Percentiles rank a stretch among this genome's conserved stretches.
These are phyloP conservation scores for Piscicola geometra DNA, from an alignment of 2,888 invertebrate genomes.

Conservation along the genomic window DNA sequence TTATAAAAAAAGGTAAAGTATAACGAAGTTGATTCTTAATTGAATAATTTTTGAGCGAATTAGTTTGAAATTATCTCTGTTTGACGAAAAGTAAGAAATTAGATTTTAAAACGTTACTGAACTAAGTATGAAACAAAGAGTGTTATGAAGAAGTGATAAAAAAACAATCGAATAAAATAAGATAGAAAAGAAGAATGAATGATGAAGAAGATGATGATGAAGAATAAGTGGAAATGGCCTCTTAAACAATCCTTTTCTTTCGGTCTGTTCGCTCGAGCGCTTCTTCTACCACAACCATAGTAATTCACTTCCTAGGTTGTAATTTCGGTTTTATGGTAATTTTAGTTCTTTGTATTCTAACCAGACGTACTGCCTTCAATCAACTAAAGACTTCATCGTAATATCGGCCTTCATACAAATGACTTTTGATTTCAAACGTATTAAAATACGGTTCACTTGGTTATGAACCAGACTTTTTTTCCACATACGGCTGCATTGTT, in stretches of 20 bases:
- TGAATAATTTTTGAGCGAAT: too few relatives aligned
- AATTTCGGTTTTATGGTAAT: conserved; percentile 32
- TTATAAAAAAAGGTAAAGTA: too few relatives aligned
- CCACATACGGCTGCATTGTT: not conserved
- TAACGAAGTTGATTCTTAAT: too few relatives aligned
- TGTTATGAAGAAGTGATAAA: too few relatives aligned
- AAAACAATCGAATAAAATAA: too few relatives aligned
- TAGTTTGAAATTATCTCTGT: too few relatives aligned
- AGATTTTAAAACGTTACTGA: too few relatives aligned
- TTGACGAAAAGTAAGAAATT: too few relatives aligned
- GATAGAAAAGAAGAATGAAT: too few relatives aligned
- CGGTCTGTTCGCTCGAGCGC: conserved; percentile 16
- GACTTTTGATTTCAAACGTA: conserved; percentile 18
- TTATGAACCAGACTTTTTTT: not conserved
- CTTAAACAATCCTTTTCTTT: conserved; percentile 14
- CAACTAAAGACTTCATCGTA: conserved; percentile 18
- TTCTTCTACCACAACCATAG: not conserved
- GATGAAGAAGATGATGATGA: too few relatives aligned
- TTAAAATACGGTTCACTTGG: not conserved
- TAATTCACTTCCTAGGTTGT: conserved; percentile 8
- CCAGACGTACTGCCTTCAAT: conserved; percentile 21
- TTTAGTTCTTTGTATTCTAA: conserved; percentile 30
- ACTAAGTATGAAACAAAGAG: too few relatives aligned
- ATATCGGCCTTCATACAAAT: conserved; percentile 31
- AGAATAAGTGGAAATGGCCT: not conserved